Base-by-base conservation (phyloP, 2,113 vertebrate genomes). In the Lepus americanus region DNA sequence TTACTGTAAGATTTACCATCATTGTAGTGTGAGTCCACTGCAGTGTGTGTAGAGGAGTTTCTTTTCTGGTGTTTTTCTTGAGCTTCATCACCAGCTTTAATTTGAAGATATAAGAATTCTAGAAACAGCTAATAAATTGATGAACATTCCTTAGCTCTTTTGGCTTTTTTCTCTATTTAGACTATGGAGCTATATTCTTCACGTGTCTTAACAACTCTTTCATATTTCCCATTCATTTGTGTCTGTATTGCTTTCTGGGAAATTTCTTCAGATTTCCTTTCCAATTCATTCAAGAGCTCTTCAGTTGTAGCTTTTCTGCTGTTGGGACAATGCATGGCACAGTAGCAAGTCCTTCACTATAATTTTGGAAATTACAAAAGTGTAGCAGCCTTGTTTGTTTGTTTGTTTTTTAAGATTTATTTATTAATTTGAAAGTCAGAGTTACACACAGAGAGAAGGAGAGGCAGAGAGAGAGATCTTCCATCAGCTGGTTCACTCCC, bases 201-300 rank as follows among this genome's bases (percentile, higher is more conserved):
- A 51, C 19, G 55, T 31, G 3, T 74, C 66, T 83, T 87, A 83
- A 87, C 2, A 3, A 0, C 11, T 72, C 51, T 73, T 77, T 82
- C 29, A 27, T 91, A 36, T 74, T 77, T 64, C 44, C 19, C 51
- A 78, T 92, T 67, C 27, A 8, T 20, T 73, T 74, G 16, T 49
- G n/a, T 94, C 74, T 81, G 27, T 29, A 36, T 9, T 84, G 66
- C 29, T 80, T 70, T 94, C 27, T 89, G 86, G 53, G 17, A 90
- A 73, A 89, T 77, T 92, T 92, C 74, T 86, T 87, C n/a, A 64
- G 6, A 6, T 74, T 27, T 79, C 59, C 44, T 51, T 92, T 94
- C 81, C 36, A 90, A 33, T 83, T 92, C 5, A 63, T 64, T 69
- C 74, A 74, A 2, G 33, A 80, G 19, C 59, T 88, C 90, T 88